Evolutionary conservation across 1,140 invertebrate species (phyloP).

Genomic region (Drosophila tristis): DNA sequence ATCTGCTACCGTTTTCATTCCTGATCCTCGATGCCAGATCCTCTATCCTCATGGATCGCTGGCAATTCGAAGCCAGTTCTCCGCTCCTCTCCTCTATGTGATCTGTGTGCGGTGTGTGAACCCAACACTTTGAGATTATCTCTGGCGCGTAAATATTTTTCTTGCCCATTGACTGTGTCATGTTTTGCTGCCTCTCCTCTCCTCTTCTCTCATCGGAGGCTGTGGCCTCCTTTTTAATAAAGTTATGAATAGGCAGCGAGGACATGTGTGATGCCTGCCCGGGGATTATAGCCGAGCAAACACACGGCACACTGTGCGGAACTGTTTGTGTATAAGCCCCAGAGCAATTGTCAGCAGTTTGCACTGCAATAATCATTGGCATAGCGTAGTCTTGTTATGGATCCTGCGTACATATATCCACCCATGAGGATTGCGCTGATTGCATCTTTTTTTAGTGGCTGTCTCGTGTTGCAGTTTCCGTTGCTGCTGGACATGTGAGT

Average conservation of each 20-base stretch:
- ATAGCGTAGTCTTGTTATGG: constrained; percentile 12
- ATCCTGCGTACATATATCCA: not conserved
- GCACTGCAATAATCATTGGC: constrained; percentile 1
- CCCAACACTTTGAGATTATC: constrained; percentile 79
- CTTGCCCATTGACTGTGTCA: constrained; percentile 76
- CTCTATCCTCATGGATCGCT: constrained; percentile 19
- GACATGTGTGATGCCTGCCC: constrained; percentile 49
- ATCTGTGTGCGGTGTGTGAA: constrained; percentile 42
- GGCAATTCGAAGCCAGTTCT: constrained; percentile 69
- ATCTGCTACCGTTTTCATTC: constrained; percentile 31
- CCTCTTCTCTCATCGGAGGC: not conserved
- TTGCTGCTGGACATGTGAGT: not conserved
- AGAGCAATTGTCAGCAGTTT: constrained; percentile 22
- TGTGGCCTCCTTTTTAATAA: constrained; percentile 68
- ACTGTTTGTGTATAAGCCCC: constrained; percentile 22
- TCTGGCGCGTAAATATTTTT: constrained; percentile 83
- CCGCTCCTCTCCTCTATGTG: not conserved
- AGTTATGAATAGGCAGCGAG: constrained; percentile 67
- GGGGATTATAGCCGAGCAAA: constrained; percentile 54
- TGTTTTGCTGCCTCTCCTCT: constrained; percentile 43
- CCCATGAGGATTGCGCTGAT: constrained; percentile 41
- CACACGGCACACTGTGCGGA: constrained; percentile 40
- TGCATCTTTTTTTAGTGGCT: constrained; percentile 60
- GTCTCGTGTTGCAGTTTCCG: constrained; percentile 57
- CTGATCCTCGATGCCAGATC: constrained; percentile 18